phyloP scores from a whole-genome alignment of 2,888 invertebrate species.

The Agonum fuliginosum region DNA sequence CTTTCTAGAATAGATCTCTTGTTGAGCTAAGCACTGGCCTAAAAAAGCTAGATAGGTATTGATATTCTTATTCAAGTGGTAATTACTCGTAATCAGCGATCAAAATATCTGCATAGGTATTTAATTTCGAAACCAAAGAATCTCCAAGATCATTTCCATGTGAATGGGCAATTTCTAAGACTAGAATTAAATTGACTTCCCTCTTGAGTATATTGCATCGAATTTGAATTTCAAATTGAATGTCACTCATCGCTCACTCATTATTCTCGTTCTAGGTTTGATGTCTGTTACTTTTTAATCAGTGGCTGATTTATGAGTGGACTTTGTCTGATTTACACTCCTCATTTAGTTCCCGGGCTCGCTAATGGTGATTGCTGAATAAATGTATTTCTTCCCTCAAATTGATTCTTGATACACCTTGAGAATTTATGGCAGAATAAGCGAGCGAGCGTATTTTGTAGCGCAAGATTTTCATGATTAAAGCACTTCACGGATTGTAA shows the following conservation, averaged over 20 bases:
- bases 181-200: too few relatives aligned
- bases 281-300: conserved; percentile 55
- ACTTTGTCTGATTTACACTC: conserved; percentile 49
- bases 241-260: conserved; percentile 47
- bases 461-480: conserved; percentile 7
- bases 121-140: too few relatives aligned
- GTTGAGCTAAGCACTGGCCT: too few relatives aligned
- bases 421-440: conserved; percentile 37
- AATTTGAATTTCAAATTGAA: conserved; percentile 29
- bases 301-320: conserved; percentile 44
- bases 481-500: background rate
- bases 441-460: conserved; percentile 5
- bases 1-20: too few relatives aligned
- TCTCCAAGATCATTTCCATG: too few relatives aligned
- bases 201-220: background rate
- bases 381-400: conserved; percentile 53
- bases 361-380: conserved; percentile 56
- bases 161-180: too few relatives aligned
- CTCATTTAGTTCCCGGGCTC: conserved; percentile 37
- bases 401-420: conserved; percentile 53
- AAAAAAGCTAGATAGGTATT: too few relatives aligned
- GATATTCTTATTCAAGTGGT: too few relatives aligned
- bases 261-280: background rate
- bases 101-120: too few relatives aligned
- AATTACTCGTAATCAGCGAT: too few relatives aligned